These are phyloP conservation scores for Trachemys scripta DNA, from an alignment of 2,113 vertebrate genomes.

Conservation along the genomic window DNA sequence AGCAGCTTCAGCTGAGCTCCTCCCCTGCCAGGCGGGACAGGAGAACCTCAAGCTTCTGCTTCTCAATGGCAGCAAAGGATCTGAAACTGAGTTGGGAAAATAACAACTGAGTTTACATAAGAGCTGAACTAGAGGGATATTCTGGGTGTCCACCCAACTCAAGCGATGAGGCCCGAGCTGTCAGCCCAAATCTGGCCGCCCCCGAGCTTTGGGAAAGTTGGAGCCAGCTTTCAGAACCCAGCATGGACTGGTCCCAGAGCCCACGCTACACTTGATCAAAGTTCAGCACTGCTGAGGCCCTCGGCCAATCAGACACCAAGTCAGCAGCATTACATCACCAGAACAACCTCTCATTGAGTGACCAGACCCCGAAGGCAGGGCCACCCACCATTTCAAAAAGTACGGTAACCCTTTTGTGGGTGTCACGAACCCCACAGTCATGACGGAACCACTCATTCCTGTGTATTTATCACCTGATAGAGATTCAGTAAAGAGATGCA, in stretches of 20 bases:
- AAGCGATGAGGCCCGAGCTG: neutral
- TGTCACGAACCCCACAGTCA: neutral
- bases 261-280: neutral
- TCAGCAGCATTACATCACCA: neutral
- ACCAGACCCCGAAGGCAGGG: neutral
- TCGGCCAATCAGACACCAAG: neutral
- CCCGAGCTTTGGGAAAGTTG: neutral
- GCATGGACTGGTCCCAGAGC: neutral
- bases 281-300: neutral
- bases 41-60: neutral
- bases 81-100: neutral
- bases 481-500: neutral
- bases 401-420: neutral
- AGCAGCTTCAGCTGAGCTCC: neutral
- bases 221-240: neutral
- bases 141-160: neutral
- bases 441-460: neutral
- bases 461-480: neutral
- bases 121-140: neutral
- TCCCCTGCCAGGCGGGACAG: neutral
- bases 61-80: neutral
- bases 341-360: neutral
- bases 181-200: neutral
- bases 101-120: neutral
- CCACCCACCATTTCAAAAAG: neutral